These are phyloP conservation scores for Acanthiza pusilla DNA, from an alignment of 2,797 vertebrate species.

Conservation along the genomic window DNA sequence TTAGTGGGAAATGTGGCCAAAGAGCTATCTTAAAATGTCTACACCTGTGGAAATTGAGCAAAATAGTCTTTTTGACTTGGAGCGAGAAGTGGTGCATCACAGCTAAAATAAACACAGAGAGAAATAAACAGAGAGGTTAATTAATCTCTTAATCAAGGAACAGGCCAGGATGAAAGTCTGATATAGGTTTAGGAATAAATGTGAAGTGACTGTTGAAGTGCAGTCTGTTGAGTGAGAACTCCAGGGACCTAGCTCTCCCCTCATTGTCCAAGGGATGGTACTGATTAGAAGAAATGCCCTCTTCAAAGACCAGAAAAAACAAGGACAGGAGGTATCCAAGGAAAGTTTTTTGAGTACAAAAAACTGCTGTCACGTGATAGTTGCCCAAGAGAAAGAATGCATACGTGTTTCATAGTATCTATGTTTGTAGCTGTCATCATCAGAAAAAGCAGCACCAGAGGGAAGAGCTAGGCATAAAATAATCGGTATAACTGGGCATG, in stretches of 20 bases:
- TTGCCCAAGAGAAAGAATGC: neutral
- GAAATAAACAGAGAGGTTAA: neutral
- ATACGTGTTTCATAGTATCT: neutral
- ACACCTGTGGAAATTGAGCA: neutral
- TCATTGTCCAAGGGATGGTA: neutral
- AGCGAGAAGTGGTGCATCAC: neutral
- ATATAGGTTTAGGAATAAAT: neutral
- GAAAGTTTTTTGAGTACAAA: neutral
- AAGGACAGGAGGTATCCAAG: neutral
- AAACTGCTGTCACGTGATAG: neutral
- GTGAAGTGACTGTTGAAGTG: neutral
- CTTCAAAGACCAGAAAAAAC: neutral
- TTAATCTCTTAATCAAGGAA: neutral
- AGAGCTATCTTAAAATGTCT: neutral
- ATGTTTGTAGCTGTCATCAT: neutral
- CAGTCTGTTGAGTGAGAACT: neutral
- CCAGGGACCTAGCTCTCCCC: neutral
- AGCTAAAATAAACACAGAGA: neutral
- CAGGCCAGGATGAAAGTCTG: neutral
- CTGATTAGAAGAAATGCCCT: neutral
- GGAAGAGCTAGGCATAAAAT: rapidly evolving
- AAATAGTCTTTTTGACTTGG: neutral
- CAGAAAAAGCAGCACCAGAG: neutral
- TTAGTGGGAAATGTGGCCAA: neutral
- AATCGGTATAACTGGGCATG: rapidly evolving